These are phyloP conservation scores for Kuschelorhynchus macadamiae DNA, from an alignment of 2,888 invertebrate species.

Conservation along the genomic window DNA sequence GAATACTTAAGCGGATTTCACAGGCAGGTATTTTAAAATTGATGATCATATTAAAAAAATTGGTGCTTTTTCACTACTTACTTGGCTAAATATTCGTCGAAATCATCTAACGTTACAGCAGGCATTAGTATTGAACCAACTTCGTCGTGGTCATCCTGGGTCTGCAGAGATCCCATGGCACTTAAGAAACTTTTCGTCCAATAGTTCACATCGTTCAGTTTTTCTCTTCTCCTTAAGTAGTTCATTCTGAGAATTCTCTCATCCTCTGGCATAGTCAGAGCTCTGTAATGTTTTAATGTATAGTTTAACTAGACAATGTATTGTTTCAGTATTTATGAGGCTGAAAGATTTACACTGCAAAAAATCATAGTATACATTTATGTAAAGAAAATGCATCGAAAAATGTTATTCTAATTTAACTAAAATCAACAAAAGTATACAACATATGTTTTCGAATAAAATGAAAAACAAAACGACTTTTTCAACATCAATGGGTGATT, in stretches of 20 bases:
- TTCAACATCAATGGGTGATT: too few species aligned
- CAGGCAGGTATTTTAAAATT: not conserved
- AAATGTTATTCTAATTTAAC: too few species aligned
- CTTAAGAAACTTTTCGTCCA: conserved; percentile 92
- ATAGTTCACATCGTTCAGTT: conserved; percentile 86
- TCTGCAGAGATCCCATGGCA: conserved; percentile 84
- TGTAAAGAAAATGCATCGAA: too few species aligned
- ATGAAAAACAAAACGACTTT: too few species aligned
- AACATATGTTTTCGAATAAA: too few species aligned
- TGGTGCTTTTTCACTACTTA: conserved; percentile 71
- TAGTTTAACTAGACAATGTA: too few species aligned
- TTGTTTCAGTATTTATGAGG: too few species aligned
- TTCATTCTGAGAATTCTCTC: conserved; percentile 90
- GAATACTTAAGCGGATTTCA: too few species aligned
- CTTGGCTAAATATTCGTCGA: conserved; percentile 90
- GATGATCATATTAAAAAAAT: too few species aligned
- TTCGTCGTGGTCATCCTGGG: conserved; percentile 84
- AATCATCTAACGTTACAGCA: conserved; percentile 91
- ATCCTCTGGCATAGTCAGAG: conserved; percentile 91
- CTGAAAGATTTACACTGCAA: too few species aligned
- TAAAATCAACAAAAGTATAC: too few species aligned
- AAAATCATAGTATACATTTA: too few species aligned
- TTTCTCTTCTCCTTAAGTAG: conserved; percentile 84
- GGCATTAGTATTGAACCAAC: conserved; percentile 89
- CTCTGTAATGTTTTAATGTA: conserved; percentile 66